These are phyloP conservation scores for Lithobates pipiens DNA, from an alignment of 2,797 vertebrate genomes.

Conservation along the genomic window DNA sequence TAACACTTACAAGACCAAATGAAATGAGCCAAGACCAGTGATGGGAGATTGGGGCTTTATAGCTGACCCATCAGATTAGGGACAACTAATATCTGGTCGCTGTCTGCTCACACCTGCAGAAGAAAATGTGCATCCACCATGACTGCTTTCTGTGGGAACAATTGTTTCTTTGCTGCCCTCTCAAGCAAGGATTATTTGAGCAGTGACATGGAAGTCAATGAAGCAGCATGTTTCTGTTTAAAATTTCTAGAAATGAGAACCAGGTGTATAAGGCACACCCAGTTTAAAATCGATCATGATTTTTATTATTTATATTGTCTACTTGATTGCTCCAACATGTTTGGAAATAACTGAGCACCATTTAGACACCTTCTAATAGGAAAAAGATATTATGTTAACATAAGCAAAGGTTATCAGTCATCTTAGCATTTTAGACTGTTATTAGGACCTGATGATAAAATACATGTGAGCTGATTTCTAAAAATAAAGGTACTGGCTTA, in stretches of 20 bases:
- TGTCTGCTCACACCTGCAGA: constrained; percentile 51
- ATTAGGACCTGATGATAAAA: no score
- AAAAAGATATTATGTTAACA: no score
- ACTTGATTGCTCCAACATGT: no score
- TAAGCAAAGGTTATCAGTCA: no score
- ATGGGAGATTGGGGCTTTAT: not conserved
- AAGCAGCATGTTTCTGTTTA: constrained; percentile 33
- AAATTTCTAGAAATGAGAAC: constrained; percentile 12
- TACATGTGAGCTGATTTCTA: no score
- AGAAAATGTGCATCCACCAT: constrained; percentile 50
- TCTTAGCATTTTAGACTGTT: no score
- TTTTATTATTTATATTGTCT: constrained; percentile 3
- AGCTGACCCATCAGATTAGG: constrained; percentile 15
- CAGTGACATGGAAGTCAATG: constrained; percentile 47
- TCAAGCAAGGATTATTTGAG: constrained; percentile 48
- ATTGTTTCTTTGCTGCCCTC: constrained; percentile 36
- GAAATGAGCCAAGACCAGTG: not conserved
- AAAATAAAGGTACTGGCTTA: no score
- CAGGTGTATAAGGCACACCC: constrained; percentile 21
- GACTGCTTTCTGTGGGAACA: constrained; percentile 47
- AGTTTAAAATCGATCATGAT: constrained; percentile 5
- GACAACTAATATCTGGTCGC: constrained; percentile 5
- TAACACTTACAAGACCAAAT: not conserved
- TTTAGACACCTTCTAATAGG: no score
- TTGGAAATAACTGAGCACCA: no score